Base-by-base conservation (phyloP, 1,140 invertebrate genomes). In the Drosophila ficusphila region DNA sequence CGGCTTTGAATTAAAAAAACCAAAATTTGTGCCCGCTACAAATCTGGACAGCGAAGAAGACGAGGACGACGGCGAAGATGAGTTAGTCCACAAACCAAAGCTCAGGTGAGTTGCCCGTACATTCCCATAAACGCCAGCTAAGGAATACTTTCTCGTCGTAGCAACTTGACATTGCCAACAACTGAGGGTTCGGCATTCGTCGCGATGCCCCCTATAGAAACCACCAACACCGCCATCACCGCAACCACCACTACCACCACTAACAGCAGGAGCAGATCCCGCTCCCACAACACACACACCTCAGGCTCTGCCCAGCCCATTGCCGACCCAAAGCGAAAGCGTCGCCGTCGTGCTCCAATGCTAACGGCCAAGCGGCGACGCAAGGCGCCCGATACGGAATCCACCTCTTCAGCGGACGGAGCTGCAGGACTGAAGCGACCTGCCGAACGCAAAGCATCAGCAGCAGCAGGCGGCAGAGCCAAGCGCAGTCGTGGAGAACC, bases 101-200 rank as follows among this genome's bases (percentile, higher is more conserved):
- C 74, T 51, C 47, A 88, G 82, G 82, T 88, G 44, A 53, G 16
- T 52, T 5, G 3, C 0, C 0, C 1, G 8, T 46, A 11, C 6
- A 25, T 14, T 39, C n/a, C n/a, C n/a, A n/a, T 7, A 2, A n/a
- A 33, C 9, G 6, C 2, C 27, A 4, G 8, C 7, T 23, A 41
- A 29, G 8, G 1, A 14, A 60, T 33, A 4, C 3, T 0, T 7
- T 34, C 38, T 2, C 0, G n/a, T 7, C 0, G 21, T 31, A 86
- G 82, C 77, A 78, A 79, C 46, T 42, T 86, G 48, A 74, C 23
- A 82, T 88, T 86, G 69, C 69, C 83, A 67, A 85, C 79, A 53
- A 46, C 54, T 53, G 64, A 36, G 14, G 64, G 47, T 9, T 86
- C 81, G 44, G 82, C 82, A 4, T 86, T 86, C 58, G 82, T 82